Conservation (phyloP, 2,888 invertebrate genomes). For the Amaurobius ferox region DNA sequence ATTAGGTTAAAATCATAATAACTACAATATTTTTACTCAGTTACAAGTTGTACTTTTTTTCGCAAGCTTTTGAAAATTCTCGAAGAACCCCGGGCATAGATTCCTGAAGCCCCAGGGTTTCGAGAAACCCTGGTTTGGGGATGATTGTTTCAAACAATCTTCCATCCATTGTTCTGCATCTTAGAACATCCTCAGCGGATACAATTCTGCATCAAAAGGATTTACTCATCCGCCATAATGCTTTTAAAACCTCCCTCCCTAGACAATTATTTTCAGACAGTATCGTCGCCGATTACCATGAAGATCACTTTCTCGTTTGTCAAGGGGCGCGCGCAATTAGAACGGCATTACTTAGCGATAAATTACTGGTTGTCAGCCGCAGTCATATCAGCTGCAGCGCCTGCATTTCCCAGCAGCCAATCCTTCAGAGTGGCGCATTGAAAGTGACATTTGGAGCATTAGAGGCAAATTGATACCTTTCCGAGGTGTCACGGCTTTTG, state of each 20-base stretch:
- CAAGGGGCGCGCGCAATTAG: constrained; percentile 48
- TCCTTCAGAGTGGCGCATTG: constrained; percentile 44
- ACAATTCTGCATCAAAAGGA: not conserved
- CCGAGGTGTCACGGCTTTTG: constrained; percentile 43
- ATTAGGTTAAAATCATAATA: no score
- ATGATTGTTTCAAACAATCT: not conserved
- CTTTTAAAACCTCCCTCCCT: constrained; percentile 46
- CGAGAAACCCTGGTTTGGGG: no score
- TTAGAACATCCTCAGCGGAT: not conserved
- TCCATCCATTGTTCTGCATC: not conserved
- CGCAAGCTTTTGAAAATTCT: no score
- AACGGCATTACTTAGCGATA: constrained; percentile 65
- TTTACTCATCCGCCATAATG: not conserved
- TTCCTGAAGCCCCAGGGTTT: no score
- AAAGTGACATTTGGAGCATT: constrained; percentile 49
- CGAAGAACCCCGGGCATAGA: no score
- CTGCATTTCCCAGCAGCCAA: constrained; percentile 28
- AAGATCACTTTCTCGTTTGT: constrained; percentile 69
- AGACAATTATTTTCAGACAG: constrained; percentile 65
- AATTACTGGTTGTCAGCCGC: constrained; percentile 64
- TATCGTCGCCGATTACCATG: constrained; percentile 45
- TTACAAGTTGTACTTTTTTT: no score
- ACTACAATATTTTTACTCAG: no score
- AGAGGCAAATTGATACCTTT: constrained; percentile 65
- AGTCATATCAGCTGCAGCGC: constrained; percentile 24